Evolutionary conservation across 1,140 invertebrate genomes (phyloP).

Genomic region (Procambarus virginalis): DNA sequence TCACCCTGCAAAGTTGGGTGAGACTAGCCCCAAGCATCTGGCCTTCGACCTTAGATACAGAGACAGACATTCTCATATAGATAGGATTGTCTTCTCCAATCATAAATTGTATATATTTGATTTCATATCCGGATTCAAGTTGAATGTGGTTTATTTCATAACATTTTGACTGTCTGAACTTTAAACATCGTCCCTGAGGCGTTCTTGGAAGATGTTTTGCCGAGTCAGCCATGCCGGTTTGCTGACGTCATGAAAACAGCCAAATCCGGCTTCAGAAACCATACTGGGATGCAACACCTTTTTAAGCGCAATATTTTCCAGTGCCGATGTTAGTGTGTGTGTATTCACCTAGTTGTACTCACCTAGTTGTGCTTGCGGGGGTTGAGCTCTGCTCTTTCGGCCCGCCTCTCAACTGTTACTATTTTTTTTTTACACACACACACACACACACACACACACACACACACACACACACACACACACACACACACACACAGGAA

Average conservation of each 20-base stretch:
- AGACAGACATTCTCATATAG: too few species aligned
- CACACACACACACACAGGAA: neutral
- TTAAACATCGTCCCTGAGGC: neutral
- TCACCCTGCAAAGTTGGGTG: too few species aligned
- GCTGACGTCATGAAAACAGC: neutral
- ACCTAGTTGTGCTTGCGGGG: too few species aligned
- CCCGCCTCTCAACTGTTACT: too few species aligned
- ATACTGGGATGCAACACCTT: neutral
- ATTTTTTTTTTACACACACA: neutral
- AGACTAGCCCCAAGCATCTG: too few species aligned
- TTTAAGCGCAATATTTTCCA: neutral
- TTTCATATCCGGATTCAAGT: too few species aligned
- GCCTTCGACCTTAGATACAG: too few species aligned
- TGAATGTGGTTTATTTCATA: neutral
- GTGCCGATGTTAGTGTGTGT: neutral
- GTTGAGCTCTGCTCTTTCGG: too few species aligned
- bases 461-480: neutral
- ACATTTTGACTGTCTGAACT: neutral
- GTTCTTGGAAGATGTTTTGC: neutral
- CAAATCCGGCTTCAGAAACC: constrained; percentile 2
- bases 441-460: neutral
- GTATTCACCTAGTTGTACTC: neutral
- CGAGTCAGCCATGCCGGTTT: neutral
- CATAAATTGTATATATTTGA: too few species aligned
- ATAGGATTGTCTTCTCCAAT: too few species aligned